These are phyloP conservation scores for Phorcus lineatus DNA, from an alignment of 2,888 invertebrate species.

Conservation along the genomic window DNA sequence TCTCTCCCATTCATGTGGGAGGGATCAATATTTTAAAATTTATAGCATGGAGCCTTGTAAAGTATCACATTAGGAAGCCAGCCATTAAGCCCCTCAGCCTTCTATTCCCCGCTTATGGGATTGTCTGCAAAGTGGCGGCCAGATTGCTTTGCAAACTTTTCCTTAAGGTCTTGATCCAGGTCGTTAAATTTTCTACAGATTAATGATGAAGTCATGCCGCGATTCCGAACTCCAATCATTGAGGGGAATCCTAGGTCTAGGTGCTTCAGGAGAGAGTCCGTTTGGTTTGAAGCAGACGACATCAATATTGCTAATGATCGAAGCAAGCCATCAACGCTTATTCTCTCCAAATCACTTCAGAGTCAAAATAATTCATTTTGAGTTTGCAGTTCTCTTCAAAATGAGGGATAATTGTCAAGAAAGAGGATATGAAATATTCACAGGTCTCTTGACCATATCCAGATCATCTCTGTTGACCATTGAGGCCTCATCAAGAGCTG, in stretches of 20 bases:
- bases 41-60: neutral
- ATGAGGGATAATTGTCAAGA: neutral
- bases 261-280: no score
- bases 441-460: neutral
- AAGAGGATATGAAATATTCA: constrained; percentile 21
- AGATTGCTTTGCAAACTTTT: neutral
- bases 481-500: neutral
- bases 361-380: constrained; percentile 24
- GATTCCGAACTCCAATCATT: neutral
- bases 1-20: neutral
- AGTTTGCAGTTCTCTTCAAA: constrained; percentile 8
- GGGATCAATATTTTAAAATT: constrained; percentile 1
- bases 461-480: constrained; percentile 8
- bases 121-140: neutral
- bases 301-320: constrained; percentile 7
- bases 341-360: neutral
- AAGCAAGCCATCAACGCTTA: neutral
- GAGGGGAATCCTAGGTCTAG: no score
- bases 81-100: neutral
- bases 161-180: neutral
- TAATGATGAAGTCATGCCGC: constrained; percentile 1
- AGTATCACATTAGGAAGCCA: constrained; percentile 3
- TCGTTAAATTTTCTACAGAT: neutral
- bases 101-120: neutral
- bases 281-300: neutral